Evolutionary conservation across 2,888 invertebrate genomes (phyloP).

Genomic region (Nematopogon swammerdamellus): DNA sequence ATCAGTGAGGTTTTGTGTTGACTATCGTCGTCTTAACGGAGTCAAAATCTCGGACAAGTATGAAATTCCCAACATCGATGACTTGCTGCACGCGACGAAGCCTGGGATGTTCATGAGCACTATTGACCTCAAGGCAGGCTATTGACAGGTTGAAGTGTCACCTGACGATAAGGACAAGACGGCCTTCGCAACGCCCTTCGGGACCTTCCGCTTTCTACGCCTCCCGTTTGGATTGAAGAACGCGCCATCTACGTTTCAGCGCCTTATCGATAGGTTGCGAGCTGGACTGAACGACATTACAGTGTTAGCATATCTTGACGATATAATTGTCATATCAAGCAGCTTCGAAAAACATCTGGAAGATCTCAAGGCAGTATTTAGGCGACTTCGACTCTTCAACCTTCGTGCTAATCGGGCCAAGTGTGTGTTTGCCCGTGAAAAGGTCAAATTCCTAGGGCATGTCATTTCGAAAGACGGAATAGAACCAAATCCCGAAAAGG

Average conservation of each 20-base stretch:
- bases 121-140: slow-evolving; percentile 23
- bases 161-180: slow-evolving; percentile 17
- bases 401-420: slow-evolving; percentile 9
- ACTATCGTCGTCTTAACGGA: slow-evolving; percentile 17
- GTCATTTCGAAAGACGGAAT: slow-evolving; percentile 8
- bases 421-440: background rate
- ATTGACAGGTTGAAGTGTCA: slow-evolving; percentile 19
- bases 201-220: slow-evolving; percentile 17
- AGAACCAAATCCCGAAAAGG: slow-evolving; percentile 11
- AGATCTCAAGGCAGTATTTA: slow-evolving; percentile 8
- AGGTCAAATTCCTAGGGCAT: slow-evolving; percentile 1
- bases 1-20: slow-evolving; percentile 18
- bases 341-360: slow-evolving; percentile 9
- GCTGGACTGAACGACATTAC: slow-evolving; percentile 5
- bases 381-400: slow-evolving; percentile 6
- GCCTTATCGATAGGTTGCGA: slow-evolving; percentile 14
- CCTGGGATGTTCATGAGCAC: slow-evolving; percentile 23
- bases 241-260: slow-evolving; percentile 20
- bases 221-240: slow-evolving; percentile 22
- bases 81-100: slow-evolving; percentile 21
- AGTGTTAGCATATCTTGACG: slow-evolving; percentile 13
- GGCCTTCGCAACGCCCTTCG: slow-evolving; percentile 18
- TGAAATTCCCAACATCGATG: slow-evolving; percentile 26
- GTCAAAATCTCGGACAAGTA: slow-evolving; percentile 17
- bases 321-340: slow-evolving; percentile 11